phyloP scores from a whole-genome alignment of 2,113 vertebrate genomes.

The Cinclus cinclus region DNA sequence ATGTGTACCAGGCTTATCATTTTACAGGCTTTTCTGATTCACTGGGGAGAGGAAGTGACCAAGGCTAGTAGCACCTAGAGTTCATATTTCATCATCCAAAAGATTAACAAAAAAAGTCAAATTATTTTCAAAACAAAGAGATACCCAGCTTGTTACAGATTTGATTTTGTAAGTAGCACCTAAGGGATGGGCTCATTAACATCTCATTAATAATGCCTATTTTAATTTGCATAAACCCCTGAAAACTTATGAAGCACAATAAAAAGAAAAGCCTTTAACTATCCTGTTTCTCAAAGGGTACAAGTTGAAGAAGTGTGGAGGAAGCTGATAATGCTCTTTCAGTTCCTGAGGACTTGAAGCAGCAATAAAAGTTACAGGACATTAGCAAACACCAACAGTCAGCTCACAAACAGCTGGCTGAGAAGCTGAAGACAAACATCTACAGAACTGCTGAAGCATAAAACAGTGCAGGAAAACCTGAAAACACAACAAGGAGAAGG shows the following conservation, averaged over 20 bases:
- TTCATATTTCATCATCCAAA: neutral
- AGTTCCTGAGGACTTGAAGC: neutral
- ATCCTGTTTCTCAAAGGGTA: neutral
- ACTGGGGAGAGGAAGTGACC: neutral
- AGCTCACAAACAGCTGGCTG: neutral
- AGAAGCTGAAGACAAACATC: neutral
- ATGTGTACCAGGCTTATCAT: neutral
- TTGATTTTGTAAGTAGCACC: neutral
- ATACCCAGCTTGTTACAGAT: neutral
- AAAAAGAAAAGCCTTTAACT: neutral
- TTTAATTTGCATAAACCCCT: neutral
- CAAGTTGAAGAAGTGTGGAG: neutral
- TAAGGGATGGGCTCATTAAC: neutral
- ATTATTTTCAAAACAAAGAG: neutral
- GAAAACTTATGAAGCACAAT: neutral
- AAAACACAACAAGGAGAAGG: neutral
- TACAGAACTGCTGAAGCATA: neutral
- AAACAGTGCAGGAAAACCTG: neutral
- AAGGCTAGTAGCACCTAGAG: neutral
- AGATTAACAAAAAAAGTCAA: neutral
- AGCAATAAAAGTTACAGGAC: neutral
- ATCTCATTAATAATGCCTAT: neutral
- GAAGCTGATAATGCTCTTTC: conserved; percentile 35
- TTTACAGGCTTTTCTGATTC: neutral
- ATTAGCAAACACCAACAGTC: neutral